Evolutionary conservation across 1,140 invertebrate species (phyloP), one percentile per base, ranked within the genome.

Genomic region (Aplysia californica): DNA sequence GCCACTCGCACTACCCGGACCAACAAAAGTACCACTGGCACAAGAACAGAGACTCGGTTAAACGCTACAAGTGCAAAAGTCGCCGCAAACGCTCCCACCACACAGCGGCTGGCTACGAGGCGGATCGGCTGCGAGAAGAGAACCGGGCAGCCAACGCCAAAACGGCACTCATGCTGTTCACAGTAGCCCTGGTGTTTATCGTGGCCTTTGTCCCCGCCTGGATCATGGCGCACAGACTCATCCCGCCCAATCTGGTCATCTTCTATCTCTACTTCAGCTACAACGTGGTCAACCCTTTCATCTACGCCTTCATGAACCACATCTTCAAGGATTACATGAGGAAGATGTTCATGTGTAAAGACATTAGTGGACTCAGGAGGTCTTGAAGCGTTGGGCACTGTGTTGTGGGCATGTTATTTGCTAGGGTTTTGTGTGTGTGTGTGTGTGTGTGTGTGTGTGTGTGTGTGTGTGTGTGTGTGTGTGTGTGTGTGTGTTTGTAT

Each of bases 231-330:
- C 77, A 78, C 10, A 73, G 80, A 2, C 21, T 86, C 6, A 75
- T 88, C 31, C 58, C 79, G 1, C 79, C 79, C 55, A 82, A 82
- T 59, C 41, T 76, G 1, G 65, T 82, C 2, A 56, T 86, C n/a
- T 88, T 87, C 76, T 87, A 87, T 65, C 66, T 85, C 41, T 87
- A 88, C 76, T 88, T 88, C 73, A 80, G 77, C 20, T 86, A 88
- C 76, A 88, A 88, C 72, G 85, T 86, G 29, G 82, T 83, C 58
- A 88, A 88, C 78, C 87, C 87, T n/a, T 81, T 87, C 58, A 87
- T 88, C 55, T 88, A 87, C 76, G 85, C 83, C 39, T 87, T 87
- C 70, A 86, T 87, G 86, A 87, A 87, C 71, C 80, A 83, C 66
- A 87, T 86, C 50, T 89, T 89, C 77, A 78, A 88, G 55, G 75